Conservation (phyloP, 1,140 invertebrate species). For the Palaemon carinicauda region DNA sequence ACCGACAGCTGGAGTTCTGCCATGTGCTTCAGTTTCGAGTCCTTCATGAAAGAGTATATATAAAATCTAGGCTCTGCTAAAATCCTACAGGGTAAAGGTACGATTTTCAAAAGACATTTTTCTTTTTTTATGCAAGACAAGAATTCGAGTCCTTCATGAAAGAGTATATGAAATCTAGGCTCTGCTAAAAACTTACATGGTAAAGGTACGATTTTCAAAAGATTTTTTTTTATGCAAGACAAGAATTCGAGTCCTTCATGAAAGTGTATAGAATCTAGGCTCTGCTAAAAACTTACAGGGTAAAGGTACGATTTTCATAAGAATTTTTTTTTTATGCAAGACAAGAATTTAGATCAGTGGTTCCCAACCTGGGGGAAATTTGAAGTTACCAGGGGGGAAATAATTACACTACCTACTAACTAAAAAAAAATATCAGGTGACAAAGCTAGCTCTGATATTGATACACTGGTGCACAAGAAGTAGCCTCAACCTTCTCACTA, state of each 20-base stretch:
- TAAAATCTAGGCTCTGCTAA: background rate
- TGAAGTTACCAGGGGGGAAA: no score
- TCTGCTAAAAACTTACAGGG: background rate
- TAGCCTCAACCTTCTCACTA: no score
- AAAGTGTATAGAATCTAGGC: background rate
- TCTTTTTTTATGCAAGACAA: no score
- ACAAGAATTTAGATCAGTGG: no score
- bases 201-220: background rate
- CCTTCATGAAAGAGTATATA: conserved; percentile 69
- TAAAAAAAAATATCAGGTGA: no score
- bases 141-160: conserved; percentile 76
- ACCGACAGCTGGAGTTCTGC: conserved; percentile 95
- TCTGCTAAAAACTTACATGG: background rate
- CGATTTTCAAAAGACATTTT: no score
- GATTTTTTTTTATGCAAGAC: no score
- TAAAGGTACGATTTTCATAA: background rate
- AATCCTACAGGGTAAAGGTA: background rate
- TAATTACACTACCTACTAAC: no score
- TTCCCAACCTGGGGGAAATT: no score
- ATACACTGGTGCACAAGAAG: no score
- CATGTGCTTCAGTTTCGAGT: conserved; percentile 97
- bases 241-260: conserved; percentile 76
- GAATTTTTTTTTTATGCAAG: no score
- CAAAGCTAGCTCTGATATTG: no score
- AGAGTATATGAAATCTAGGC: background rate